Conservation (phyloP, 2,113 vertebrate genomes). For the Gopherus flavomarginatus region DNA sequence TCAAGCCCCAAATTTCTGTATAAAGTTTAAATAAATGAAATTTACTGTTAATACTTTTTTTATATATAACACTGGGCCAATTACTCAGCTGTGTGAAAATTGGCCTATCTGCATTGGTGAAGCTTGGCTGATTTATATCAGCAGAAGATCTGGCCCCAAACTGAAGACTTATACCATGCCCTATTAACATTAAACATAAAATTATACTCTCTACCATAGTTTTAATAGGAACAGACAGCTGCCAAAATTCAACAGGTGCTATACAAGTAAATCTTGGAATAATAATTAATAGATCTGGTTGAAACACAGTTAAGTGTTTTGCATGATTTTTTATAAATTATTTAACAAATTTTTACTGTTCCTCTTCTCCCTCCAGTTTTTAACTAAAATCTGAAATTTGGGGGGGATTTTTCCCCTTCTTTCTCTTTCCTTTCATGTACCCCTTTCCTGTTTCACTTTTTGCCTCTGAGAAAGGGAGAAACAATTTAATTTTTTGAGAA, state of each 20-base stretch:
- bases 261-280: constrained; percentile 58
- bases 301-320: constrained; percentile 60
- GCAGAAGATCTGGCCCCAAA: background rate
- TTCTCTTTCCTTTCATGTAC: background rate
- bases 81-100: background rate
- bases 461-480: background rate
- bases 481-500: background rate
- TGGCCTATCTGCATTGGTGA: constrained; percentile 6
- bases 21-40: constrained; percentile 43
- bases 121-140: background rate
- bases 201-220: constrained; percentile 59
- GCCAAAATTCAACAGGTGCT: constrained; percentile 48
- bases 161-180: constrained; percentile 35
- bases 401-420: background rate
- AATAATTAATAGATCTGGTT: constrained; percentile 68
- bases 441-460: background rate
- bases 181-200: constrained; percentile 59
- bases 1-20: constrained; percentile 5
- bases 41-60: background rate
- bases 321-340: constrained; percentile 14
- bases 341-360: too few species aligned
- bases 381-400: constrained; percentile 10
- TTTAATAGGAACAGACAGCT: constrained; percentile 57
- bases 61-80: background rate
- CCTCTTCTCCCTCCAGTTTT: background rate